phyloP scores from a whole-genome alignment of 2,113 vertebrate genomes.

The Podocnemis expansa region DNA sequence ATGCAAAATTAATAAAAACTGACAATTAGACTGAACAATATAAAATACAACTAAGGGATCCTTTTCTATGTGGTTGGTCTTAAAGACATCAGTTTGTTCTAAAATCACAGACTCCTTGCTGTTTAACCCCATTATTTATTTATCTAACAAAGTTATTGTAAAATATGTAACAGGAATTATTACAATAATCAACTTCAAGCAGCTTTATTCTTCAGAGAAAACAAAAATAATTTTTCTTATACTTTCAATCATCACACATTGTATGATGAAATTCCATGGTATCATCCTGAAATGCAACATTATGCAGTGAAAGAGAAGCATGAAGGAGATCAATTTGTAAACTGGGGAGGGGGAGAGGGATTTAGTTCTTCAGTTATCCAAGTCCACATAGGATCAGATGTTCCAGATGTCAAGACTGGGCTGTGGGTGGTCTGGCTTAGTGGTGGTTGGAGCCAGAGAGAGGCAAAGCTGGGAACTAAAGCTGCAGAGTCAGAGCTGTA shows the following conservation, averaged over 20 bases:
- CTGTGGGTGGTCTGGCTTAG: background rate
- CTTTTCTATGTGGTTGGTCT: conserved; percentile 20
- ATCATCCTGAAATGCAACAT: background rate
- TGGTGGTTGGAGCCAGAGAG: background rate
- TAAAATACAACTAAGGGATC: conserved; percentile 17
- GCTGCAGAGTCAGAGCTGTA: background rate
- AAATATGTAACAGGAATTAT: conserved; percentile 54
- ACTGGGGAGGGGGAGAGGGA: background rate
- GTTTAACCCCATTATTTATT: background rate
- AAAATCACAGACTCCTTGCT: background rate
- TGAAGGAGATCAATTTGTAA: conserved; percentile 23
- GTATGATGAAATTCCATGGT: background rate
- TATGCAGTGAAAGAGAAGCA: background rate
- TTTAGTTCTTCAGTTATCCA: background rate
- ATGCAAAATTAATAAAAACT: conserved; percentile 65
- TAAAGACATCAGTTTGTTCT: conserved; percentile 45
- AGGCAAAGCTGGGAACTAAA: background rate
- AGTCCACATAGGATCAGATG: background rate
- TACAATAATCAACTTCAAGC: conserved; percentile 52
- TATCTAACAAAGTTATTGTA: conserved; percentile 43
- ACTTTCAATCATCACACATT: conserved; percentile 53
- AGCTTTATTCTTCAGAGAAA: conserved; percentile 45
- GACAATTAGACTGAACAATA: conserved; percentile 41
- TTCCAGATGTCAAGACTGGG: background rate
- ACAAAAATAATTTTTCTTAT: conserved; percentile 51